These are phyloP conservation scores for Anguilla obscura DNA, from an alignment of 2,797 vertebrate species.

Conservation along the genomic window DNA sequence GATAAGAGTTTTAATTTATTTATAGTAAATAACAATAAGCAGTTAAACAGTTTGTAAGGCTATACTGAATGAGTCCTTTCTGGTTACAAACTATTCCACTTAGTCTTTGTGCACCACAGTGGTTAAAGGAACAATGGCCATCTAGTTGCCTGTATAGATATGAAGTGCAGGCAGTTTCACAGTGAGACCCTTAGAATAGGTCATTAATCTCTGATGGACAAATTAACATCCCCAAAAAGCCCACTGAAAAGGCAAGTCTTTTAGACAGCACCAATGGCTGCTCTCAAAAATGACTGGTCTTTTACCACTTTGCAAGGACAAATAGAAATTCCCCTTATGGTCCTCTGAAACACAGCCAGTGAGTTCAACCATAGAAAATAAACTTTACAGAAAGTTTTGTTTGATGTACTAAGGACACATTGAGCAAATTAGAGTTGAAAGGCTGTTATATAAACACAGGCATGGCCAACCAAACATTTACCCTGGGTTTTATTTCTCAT, in stretches of 20 bases:
- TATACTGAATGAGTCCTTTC: background rate
- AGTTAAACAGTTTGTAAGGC: background rate
- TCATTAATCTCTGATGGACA: background rate
- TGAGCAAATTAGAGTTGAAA: background rate
- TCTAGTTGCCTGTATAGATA: background rate
- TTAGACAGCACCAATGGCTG: background rate
- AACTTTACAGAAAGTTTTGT: conserved; percentile 2
- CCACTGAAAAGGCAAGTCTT: background rate
- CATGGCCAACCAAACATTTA: background rate
- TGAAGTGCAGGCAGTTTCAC: background rate
- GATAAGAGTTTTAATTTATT: background rate
- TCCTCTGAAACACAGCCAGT: background rate
- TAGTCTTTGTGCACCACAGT: background rate
- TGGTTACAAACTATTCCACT: background rate
- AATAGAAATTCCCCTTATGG: conserved; percentile 4
- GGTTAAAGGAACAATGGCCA: background rate
- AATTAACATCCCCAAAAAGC: conserved; percentile 2
- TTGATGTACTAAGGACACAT: background rate
- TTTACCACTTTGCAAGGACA: background rate
- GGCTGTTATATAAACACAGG: background rate
- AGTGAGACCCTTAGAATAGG: background rate
- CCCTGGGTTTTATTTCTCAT: background rate
- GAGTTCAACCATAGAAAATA: background rate
- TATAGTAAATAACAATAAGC: background rate
- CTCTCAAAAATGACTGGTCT: background rate